A percentile compares a stretch with the other conserved stretches of the same genome.
phyloP scores from a whole-genome alignment of 2,888 invertebrate species.

The Acrocyrtus sp. region DNA sequence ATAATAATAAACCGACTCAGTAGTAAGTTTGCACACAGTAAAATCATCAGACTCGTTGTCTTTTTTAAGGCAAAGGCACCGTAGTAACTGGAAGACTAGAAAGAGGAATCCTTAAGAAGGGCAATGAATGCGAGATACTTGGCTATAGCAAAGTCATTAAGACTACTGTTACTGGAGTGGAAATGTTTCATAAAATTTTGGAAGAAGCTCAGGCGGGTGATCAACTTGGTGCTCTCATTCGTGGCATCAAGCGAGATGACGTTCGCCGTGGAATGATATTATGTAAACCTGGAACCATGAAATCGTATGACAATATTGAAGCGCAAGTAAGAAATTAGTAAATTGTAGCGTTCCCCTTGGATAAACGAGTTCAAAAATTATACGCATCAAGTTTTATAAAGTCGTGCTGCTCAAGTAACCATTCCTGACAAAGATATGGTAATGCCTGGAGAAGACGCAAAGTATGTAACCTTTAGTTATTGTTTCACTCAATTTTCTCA shows the following conservation, averaged over 20 bases:
- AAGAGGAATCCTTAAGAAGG: slow-evolving; percentile 83
- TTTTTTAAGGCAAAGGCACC: slow-evolving; percentile 86
- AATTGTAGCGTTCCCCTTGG: neutral
- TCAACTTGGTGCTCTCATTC: slow-evolving; percentile 90
- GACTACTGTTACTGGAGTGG: slow-evolving; percentile 75
- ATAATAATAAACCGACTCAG: too few relatives aligned
- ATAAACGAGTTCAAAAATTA: neutral
- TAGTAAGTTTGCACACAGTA: too few relatives aligned
- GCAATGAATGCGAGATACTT: slow-evolving; percentile 70
- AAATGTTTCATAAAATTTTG: slow-evolving; percentile 96
- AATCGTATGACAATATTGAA: slow-evolving; percentile 82
- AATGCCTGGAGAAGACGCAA: slow-evolving; percentile 98
- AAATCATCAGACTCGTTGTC: too few relatives aligned
- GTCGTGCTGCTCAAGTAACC: slow-evolving; percentile 80
- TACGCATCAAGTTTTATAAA: neutral
- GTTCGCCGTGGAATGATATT: slow-evolving; percentile 80
- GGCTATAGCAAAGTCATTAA: slow-evolving; percentile 81
- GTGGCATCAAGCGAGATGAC: slow-evolving; percentile 91
- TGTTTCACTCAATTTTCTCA: too few relatives aligned
- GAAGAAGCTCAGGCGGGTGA: slow-evolving; percentile 96
- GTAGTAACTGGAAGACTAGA: slow-evolving; percentile 94
- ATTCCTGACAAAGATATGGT: slow-evolving; percentile 91
- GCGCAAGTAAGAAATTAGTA: slow-evolving; percentile 74
- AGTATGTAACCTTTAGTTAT: too few relatives aligned
- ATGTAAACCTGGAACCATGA: slow-evolving; percentile 79